Percentiles rank a stretch among this genome's conserved stretches.
Evolutionary conservation across 2,797 vertebrate species (phyloP).

Genomic region (Cuculus canorus): DNA sequence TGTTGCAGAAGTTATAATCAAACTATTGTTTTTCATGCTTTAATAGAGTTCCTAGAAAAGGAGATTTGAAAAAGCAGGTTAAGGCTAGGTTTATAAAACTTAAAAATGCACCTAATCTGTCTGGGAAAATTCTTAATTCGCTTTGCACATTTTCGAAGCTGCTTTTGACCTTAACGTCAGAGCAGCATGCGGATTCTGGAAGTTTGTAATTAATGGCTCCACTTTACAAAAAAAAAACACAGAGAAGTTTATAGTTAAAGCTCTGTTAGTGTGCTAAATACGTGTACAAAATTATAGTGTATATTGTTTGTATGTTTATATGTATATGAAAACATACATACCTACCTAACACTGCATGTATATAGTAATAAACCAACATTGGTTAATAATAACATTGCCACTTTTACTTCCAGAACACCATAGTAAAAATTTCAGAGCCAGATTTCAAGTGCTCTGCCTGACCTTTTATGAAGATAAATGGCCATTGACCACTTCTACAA

Average conservation of each 20-base stretch:
- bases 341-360: not conserved
- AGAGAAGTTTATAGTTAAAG: not conserved
- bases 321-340: not conserved
- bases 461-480: not conserved
- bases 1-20: slow-evolving; percentile 41
- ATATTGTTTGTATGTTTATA: not conserved
- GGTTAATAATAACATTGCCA: not conserved
- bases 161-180: not conserved
- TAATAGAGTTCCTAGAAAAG: slow-evolving; percentile 71
- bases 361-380: not conserved
- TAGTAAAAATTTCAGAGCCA: not conserved
- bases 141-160: slow-evolving; percentile 11
- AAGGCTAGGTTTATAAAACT: slow-evolving; percentile 52
- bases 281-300: not conserved
- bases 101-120: slow-evolving; percentile 41
- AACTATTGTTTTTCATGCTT: slow-evolving; percentile 64
- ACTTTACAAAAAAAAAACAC: not conserved
- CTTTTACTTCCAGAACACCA: not conserved
- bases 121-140: slow-evolving; percentile 60
- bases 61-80: slow-evolving; percentile 76
- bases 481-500: not conserved
- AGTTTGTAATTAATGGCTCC: not conserved
- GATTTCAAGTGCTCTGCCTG: not conserved
- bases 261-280: not conserved
- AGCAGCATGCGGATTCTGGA: not conserved